Percentiles rank a stretch among this genome's conserved stretches.
Evolutionary conservation across 2,113 vertebrate species (phyloP).

Genomic region (Protobothrops flavoviridis): DNA sequence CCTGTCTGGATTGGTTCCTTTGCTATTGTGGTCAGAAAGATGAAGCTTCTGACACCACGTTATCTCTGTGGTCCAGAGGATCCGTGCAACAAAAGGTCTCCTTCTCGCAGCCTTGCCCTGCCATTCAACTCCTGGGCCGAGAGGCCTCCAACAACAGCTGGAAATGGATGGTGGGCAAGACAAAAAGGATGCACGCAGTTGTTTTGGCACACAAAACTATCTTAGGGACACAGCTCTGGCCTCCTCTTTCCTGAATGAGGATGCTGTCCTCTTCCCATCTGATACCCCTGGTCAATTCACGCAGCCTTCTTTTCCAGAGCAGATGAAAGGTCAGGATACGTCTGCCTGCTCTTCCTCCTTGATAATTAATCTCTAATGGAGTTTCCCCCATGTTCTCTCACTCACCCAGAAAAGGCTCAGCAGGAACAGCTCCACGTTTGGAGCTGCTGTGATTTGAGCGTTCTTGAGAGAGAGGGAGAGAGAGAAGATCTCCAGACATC

Average conservation of each 20-base stretch:
- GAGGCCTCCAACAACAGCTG: not conserved
- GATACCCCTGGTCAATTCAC: not conserved
- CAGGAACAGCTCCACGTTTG: not conserved
- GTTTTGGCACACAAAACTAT: not conserved
- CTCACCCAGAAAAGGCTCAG: not conserved
- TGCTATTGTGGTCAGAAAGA: not conserved
- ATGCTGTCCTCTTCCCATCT: not conserved
- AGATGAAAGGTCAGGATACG: not conserved
- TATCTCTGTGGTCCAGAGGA: slow-evolving; percentile 24
- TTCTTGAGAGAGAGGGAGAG: not conserved
- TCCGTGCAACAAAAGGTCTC: not conserved
- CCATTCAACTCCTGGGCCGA: not conserved
- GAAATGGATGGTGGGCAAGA: not conserved
- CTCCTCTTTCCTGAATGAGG: not conserved
- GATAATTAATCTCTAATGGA: not conserved
- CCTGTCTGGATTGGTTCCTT: accelerated
- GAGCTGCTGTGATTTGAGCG: not conserved
- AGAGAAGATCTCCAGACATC: not conserved
- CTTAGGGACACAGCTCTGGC: not conserved
- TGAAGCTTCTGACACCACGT: not conserved
- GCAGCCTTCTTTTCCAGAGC: not conserved
- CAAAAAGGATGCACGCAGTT: not conserved
- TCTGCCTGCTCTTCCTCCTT: not conserved
- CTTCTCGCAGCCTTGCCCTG: not conserved
- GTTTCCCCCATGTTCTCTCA: too few relatives aligned